Evolutionary conservation across 1,140 invertebrate species (phyloP).

Genomic region (Anoplophora glabripennis): DNA sequence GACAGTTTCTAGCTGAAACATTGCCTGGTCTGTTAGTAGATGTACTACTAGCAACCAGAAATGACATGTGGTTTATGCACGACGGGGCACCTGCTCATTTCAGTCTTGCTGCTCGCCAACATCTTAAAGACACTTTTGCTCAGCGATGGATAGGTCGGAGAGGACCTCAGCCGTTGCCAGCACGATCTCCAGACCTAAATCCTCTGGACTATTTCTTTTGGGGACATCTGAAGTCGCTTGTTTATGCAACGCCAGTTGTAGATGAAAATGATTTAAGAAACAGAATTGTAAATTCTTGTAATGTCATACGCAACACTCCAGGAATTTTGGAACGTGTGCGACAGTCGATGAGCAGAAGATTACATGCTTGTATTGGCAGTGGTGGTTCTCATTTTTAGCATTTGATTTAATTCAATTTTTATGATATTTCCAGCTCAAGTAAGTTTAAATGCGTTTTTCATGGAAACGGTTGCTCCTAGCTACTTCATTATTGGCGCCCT

Average conservation of each 20-base stretch:
- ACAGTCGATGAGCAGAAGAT: no score
- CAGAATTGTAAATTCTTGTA: background rate
- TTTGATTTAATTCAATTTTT: no score
- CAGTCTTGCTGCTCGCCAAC: conserved; percentile 4
- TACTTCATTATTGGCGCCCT: no score
- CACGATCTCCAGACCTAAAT: conserved; percentile 10
- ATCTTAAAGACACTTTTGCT: background rate
- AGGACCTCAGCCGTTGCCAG: conserved; percentile 7
- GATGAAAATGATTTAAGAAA: conserved; percentile 10
- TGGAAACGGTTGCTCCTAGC: no score
- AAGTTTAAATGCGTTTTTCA: no score
- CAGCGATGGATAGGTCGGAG: conserved; percentile 7
- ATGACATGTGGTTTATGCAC: conserved; percentile 2
- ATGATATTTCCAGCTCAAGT: no score
- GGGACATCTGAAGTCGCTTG: conserved; percentile 9
- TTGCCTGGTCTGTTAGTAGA: background rate
- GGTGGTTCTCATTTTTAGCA: no score
- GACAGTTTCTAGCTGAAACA: background rate
- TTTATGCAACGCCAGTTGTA: background rate
- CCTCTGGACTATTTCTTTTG: conserved; percentile 11
- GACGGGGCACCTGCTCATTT: conserved; percentile 7
- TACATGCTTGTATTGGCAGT: no score
- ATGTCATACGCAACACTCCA: conserved; percentile 1
- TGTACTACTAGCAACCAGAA: background rate
- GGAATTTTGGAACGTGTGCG: no score